Base-by-base conservation (phyloP, 1,140 invertebrate genomes). In the Monomorium pharaonis region DNA sequence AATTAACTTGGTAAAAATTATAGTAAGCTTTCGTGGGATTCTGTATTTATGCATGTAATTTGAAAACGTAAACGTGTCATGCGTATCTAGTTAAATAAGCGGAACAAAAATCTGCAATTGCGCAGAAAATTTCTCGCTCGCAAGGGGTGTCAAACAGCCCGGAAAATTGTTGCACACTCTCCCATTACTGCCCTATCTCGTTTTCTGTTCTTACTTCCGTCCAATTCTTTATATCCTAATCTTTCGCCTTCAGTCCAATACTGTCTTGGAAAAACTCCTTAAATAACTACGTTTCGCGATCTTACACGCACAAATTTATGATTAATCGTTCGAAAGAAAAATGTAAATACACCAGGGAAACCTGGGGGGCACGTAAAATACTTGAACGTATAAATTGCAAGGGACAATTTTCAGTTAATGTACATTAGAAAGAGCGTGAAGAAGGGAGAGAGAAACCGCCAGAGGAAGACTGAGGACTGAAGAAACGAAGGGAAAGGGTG, bases 401-500 rank as follows among this genome's bases (percentile, higher is more conserved):
- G 14, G 2, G 3, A 5, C 49, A 63, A 77, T 83, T 69, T 63
- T 62, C 76, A 42, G 44, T 89, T 77, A 54, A 88, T 67, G 54
- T 74, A 60, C 63, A 77, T 86, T 84, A 81, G 51, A 67, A 16
- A 47, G 60, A 30, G 1, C 42, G 10, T 30, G 2, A 51, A 4
- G 42, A 3, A 27, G 10, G 7, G 3, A 37, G 44, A 37, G 27
- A 27, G 30, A 62, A 56, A 16, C 14, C 44, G 51, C 58, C 65
- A 62, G 74, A 84, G 77, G 80, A 76, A 87, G 67, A 58, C 42
- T 75, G 80, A 89, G 80, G 63, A 80, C 30, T 76, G 9, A 77
- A 87, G 56, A 76, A 90, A 85, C 75, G 88, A 65, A 47, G 65
- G 12, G 56, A 72, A 49, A 85, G 62, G 62, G 56, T 90, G 76